Conservation (phyloP, 2,113 vertebrate genomes). For the Stigmatopora argus region DNA sequence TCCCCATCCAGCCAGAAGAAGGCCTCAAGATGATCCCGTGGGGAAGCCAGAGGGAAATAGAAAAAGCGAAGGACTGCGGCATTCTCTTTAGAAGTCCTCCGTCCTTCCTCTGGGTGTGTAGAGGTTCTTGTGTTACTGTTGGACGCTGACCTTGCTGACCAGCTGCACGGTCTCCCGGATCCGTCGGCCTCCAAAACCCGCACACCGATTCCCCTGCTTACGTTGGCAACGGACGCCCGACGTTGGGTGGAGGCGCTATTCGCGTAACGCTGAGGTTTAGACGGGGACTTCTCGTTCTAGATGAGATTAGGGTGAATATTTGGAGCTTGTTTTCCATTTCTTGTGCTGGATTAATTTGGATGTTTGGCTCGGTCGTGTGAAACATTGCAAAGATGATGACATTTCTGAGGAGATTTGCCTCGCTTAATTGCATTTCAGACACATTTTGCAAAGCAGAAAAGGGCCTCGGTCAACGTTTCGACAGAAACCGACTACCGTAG, state of each 20-base stretch:
- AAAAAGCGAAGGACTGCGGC: constrained; percentile 20
- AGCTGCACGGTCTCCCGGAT: constrained; percentile 14
- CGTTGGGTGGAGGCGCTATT: constrained; percentile 13
- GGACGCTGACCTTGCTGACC: constrained; percentile 26
- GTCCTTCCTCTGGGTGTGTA: constrained; percentile 20
- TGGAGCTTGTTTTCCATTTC: background rate
- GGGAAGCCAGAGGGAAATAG: constrained; percentile 28
- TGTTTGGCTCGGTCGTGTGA: background rate
- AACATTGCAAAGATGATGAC: background rate
- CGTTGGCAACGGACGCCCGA: constrained; percentile 2
- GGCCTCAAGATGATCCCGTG: constrained; percentile 35
- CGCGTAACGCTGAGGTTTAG: background rate
- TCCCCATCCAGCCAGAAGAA: constrained; percentile 38
- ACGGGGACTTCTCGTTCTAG: background rate
- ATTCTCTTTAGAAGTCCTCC: constrained; percentile 14
- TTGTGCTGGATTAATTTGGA: background rate
- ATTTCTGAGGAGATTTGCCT: constrained; percentile 3
- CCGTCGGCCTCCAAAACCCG: constrained; percentile 14
- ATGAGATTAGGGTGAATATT: background rate
- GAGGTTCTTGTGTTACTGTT: constrained; percentile 34
- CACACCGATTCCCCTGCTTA: constrained; percentile 10
- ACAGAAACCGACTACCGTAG: constrained; percentile 30
- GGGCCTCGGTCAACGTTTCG: constrained; percentile 25
- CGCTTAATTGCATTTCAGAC: constrained; percentile 12
- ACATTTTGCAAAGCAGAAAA: constrained; percentile 31